Evolutionary conservation across 2,113 vertebrate species (phyloP), one percentile per base, ranked within the genome.

Genomic region (Xerus inauris): DNA sequence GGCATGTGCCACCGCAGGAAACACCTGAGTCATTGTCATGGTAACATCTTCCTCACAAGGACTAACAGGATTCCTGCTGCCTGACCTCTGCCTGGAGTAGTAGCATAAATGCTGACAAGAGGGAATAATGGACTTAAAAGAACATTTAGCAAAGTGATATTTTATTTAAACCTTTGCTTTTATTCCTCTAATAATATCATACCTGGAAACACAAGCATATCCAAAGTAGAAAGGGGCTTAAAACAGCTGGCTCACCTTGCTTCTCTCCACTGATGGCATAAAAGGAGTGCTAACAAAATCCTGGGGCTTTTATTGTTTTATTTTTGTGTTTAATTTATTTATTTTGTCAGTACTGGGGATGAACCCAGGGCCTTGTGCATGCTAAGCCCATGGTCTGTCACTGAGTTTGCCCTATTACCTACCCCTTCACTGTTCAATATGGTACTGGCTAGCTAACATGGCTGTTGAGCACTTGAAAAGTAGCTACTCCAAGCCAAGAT

Each of bases 121-220:
- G 26, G 87, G n/a, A 90, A 59, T 14, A 57, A 76, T 0, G 5
- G 12, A 54, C 19, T 35, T 22, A 32, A 62, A 71, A 80, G 45
- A 80, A 90, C 30, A 80, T 38, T 82, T 54, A 82, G 24, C 20
- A 26, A 16, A 65, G 22, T 20, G 9, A 76, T 73, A 10, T 12
- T 64, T 86, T n/a, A n/a, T 49, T 89, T 84, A 22, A 87, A 96
- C 42, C 6, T 40, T 92, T 89, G 24, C 26, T 80, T 88, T 62
- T 32, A 57, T n/a, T 12, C 7, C 9, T 30, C 19, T 69, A 67
- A 92, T 13, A 87, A 51, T 82, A 85, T 62, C 57, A 35, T 20
- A 76, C 22, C 51, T n/a, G 1, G 38, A 95, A 80, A 89, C 5
- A 3, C 9, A 95, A 81, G 45, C 38, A 65, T 79, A 49, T 13